phyloP scores from a whole-genome alignment of 2,888 invertebrate genomes.

The Perizoma affinitatum region DNA sequence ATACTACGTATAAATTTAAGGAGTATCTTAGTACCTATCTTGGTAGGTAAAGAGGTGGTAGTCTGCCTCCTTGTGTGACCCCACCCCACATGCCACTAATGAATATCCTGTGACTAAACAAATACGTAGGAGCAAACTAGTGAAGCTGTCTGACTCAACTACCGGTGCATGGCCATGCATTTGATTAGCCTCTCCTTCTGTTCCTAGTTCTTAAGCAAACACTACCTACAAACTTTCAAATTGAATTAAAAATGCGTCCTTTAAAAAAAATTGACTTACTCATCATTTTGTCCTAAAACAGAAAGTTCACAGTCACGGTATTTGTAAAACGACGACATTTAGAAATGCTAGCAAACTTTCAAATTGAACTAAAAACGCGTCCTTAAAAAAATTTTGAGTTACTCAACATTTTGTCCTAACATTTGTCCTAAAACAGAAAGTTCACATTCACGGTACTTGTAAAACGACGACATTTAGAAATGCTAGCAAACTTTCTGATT shows the following conservation, averaged over 20 bases:
- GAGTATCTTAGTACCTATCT: no score
- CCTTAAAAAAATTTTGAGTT: background rate
- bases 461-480: conserved; percentile 62
- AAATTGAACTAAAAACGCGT: no score
- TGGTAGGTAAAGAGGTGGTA: no score
- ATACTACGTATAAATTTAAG: no score
- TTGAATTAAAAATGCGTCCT: background rate
- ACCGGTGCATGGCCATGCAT: conserved; percentile 59
- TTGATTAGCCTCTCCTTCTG: conserved; percentile 34
- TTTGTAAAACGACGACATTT: conserved; percentile 54
- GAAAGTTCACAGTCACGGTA: conserved; percentile 23
- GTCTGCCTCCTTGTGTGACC: no score
- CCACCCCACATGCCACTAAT: no score
- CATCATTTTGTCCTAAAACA: conserved; percentile 5
- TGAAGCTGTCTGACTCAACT: conserved; percentile 51
- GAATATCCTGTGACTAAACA: conserved; percentile 16
- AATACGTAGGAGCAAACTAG: conserved; percentile 37
- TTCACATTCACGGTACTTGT: conserved; percentile 22
- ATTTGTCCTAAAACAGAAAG: conserved; percentile 18
- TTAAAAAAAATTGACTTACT: background rate
- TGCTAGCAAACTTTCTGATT: no score
- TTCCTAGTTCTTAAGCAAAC: conserved; percentile 1
- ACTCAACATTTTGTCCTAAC: conserved; percentile 10
- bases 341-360: conserved; percentile 68
- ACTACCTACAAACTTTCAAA: conserved; percentile 1